phyloP scores from a whole-genome alignment of 2,888 invertebrate species.

The Cynaeus angustus region DNA sequence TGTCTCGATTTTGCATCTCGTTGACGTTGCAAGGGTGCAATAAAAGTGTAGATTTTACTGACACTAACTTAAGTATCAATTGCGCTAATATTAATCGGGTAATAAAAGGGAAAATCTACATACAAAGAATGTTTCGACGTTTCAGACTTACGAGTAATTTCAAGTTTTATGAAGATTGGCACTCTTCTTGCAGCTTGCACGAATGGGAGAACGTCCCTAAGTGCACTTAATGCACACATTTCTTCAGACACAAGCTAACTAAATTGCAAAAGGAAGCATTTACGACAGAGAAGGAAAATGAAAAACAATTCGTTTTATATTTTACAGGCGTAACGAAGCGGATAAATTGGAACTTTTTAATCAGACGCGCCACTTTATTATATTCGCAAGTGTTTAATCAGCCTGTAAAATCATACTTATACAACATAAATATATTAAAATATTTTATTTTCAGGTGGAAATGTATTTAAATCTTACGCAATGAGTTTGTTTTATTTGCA shows the following conservation, averaged over 20 bases:
- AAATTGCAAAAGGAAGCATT: constrained; percentile 4
- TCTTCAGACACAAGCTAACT: constrained; percentile 4
- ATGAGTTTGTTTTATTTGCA: too few species aligned
- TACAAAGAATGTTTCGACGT: constrained; percentile 23
- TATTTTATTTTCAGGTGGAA: too few species aligned
- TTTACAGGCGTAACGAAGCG: not conserved
- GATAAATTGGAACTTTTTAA: not conserved
- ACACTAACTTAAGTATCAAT: constrained; percentile 36
- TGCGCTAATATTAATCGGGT: constrained; percentile 20
- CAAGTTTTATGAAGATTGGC: constrained; percentile 13
- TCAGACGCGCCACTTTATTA: not conserved
- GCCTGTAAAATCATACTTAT: too few species aligned
- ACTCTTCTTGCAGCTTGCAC: constrained; percentile 4
- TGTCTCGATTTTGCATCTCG: constrained; percentile 44
- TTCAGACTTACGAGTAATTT: constrained; percentile 18
- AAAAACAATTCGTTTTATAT: constrained; percentile 4
- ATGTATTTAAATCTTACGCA: too few species aligned
- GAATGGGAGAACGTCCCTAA: constrained; percentile 2
- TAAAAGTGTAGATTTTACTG: constrained; percentile 42
- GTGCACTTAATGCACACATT: constrained; percentile 4
- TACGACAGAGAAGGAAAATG: not conserved
- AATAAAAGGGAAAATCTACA: constrained; percentile 14
- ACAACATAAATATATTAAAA: too few species aligned
- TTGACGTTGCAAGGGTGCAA: constrained; percentile 20
- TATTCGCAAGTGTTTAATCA: too few species aligned